Percentiles rank a stretch among this genome's conserved stretches.
Evolutionary conservation across 2,888 invertebrate genomes (phyloP).

Genomic region (Ernsta delagoae): DNA sequence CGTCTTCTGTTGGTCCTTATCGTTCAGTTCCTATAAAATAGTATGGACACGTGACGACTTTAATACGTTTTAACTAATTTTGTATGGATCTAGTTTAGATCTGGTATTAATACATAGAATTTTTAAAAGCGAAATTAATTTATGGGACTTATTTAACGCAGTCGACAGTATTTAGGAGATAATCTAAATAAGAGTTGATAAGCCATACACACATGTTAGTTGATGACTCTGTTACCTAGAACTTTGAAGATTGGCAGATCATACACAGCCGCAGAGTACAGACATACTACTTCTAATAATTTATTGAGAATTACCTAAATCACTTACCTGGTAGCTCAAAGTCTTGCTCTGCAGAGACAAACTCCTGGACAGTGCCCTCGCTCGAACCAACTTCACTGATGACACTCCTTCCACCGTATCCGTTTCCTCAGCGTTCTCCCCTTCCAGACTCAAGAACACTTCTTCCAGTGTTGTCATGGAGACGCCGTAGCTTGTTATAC

Average conservation of each 20-base stretch:
- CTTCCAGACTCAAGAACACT: slow-evolving; percentile 92
- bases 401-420: slow-evolving; percentile 89
- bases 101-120: too few relatives aligned
- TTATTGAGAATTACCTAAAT: not conserved
- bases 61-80: too few relatives aligned
- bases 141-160: too few relatives aligned
- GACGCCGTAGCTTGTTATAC: slow-evolving; percentile 93
- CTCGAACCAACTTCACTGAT: slow-evolving; percentile 90
- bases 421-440: slow-evolving; percentile 87
- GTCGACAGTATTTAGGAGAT: too few relatives aligned
- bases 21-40: slow-evolving; percentile 81
- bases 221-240: too few relatives aligned
- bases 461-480: slow-evolving; percentile 96
- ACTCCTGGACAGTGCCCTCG: slow-evolving; percentile 88
- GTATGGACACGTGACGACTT: too few relatives aligned
- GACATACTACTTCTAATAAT: not conserved
- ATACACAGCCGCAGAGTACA: too few relatives aligned
- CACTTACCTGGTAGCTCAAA: slow-evolving; percentile 86
- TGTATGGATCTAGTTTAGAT: too few relatives aligned
- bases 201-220: too few relatives aligned
- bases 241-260: too few relatives aligned
- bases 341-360: slow-evolving; percentile 90
- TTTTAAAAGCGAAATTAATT: too few relatives aligned
- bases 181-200: too few relatives aligned
- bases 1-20: slow-evolving; percentile 71